Evolutionary conservation across 2,797 vertebrate species (phyloP).

Genomic region (Danio tinwini): DNA sequence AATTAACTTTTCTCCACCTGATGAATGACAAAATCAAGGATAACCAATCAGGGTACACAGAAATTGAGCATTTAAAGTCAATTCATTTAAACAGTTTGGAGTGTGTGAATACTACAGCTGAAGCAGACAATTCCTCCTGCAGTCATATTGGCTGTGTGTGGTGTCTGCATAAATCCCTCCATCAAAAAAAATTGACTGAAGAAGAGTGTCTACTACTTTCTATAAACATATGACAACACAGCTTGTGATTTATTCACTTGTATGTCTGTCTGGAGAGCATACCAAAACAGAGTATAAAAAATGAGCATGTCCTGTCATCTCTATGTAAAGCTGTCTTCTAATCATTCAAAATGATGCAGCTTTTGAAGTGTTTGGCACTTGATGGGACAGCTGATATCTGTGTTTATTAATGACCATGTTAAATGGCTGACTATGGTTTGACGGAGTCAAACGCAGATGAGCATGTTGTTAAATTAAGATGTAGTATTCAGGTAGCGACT

Average conservation of each 20-base stretch:
- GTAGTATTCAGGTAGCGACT: slow-evolving; percentile 24
- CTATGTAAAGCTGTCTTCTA: background rate
- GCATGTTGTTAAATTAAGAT: slow-evolving; percentile 29
- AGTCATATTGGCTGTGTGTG: no score
- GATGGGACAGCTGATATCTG: slow-evolving; percentile 12
- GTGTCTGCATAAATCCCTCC: background rate
- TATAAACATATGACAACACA: background rate
- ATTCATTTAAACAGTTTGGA: no score
- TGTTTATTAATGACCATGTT: slow-evolving; percentile 4
- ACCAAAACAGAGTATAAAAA: background rate
- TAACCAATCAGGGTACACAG: no score
- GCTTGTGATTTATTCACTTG: background rate
- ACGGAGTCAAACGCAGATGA: slow-evolving; percentile 22
- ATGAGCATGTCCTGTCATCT: background rate
- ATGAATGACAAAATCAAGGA: no score
- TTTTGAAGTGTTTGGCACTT: background rate
- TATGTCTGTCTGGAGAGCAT: background rate
- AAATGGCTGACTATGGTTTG: slow-evolving; percentile 20
- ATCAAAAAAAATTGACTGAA: background rate
- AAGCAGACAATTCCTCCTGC: no score
- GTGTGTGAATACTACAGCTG: no score
- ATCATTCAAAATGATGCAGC: background rate
- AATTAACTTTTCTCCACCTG: no score
- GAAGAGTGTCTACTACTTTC: background rate
- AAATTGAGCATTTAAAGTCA: no score